Conservation (phyloP, 1,140 invertebrate genomes). For the Riptortus pedestris region DNA sequence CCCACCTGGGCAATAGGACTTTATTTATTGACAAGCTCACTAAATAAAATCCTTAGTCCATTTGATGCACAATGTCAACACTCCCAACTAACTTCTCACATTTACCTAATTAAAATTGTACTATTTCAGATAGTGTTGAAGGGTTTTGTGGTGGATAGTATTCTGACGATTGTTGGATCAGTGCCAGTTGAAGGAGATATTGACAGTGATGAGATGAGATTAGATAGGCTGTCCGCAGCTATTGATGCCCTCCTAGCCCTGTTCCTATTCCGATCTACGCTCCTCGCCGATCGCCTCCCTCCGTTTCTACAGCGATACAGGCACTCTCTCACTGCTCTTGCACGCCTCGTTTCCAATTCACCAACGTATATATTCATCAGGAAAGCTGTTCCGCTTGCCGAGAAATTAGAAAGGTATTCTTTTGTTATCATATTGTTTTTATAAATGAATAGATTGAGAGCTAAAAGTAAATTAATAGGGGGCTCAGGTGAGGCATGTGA, state of each 20-base stretch:
- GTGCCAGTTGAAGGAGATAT: constrained; percentile 9
- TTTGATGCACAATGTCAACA: no score
- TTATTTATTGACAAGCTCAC: no score
- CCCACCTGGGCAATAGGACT: no score
- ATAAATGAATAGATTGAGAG: not conserved
- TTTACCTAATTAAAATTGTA: no score
- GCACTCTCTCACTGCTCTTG: constrained; percentile 25
- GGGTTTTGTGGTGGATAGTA: constrained; percentile 14
- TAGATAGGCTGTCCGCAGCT: not conserved
- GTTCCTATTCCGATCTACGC: constrained; percentile 25
- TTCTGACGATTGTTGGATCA: not conserved
- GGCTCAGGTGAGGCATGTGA: no score
- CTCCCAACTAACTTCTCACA: no score
- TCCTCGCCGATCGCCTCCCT: constrained; percentile 34
- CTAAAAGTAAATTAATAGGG: not conserved
- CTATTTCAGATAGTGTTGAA: not conserved
- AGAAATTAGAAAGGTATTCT: not conserved
- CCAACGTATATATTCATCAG: not conserved
- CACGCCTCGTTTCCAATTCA: not conserved
- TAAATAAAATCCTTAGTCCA: no score
- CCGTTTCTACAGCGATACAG: constrained; percentile 33
- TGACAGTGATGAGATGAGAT: not conserved
- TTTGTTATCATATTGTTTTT: not conserved
- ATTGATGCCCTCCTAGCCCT: constrained; percentile 23
- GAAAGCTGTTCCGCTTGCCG: not conserved